Base-by-base conservation (phyloP, 1,140 invertebrate species). In the Euwallacea fornicatus region DNA sequence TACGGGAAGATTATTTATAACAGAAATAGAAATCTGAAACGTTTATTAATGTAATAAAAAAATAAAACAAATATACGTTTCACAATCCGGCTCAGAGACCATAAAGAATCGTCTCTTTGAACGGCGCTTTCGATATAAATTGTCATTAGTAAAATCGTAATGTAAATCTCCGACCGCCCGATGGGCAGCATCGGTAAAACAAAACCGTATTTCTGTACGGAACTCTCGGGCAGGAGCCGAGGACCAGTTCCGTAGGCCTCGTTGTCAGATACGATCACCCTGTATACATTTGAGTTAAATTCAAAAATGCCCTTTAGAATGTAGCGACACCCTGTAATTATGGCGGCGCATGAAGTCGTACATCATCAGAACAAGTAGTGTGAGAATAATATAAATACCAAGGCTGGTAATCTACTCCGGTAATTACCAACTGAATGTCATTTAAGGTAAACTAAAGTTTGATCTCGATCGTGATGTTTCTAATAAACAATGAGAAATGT, bases 341-440 rank as follows among this genome's bases (percentile, higher is more conserved):
- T 61, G 43, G 41, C 11, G 15, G 63, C 63, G 42, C 43, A 59
- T 67, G 59, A 67, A 55, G 44, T 44, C 65, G 65, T 67, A 67
- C 59, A 67, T 67, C 65, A 67, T 67, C 41, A 15, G n/a, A 21
- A 50, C 41, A 56, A 67, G 65, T 33, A 50, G 13, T 69, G 66
- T 69, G 66, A 61, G 66, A 61, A 43, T 43, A 42, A 44, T 41
- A 58, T 61, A 69, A 69, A 69, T 69, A 61, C 54, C 66, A 69
- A 69, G 66, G 66, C 15, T 58, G 55, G 53, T 16, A 33, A 43
- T 58, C 55, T 59, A 42, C 55, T 42, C 54, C 42, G 15, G 42
- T 69, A 69, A 69, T 69, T 69, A 69, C 46, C 56, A 61, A 60
- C 47, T 69, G 66, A 69, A 69, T 69, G 66, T 69, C 66, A 69